A percentile compares a stretch with the other conserved stretches of the same genome.
phyloP scores from a whole-genome alignment of 37 sponge, comb jelly and placozoan species.

The Halisarca cf. caerulea region DNA sequence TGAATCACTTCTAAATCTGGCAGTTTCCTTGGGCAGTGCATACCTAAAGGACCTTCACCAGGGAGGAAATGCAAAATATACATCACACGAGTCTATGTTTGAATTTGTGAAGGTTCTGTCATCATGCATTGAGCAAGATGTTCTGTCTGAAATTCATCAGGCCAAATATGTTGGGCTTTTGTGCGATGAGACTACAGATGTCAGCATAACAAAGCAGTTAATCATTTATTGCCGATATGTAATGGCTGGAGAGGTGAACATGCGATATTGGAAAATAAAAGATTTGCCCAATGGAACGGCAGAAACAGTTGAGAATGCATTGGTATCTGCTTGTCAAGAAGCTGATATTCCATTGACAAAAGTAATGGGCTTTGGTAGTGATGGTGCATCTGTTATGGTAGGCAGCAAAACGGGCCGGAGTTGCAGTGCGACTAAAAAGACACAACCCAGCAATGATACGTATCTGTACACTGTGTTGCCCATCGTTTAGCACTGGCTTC shows the following conservation, averaged over 20 bases:
- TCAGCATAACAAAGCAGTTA: constrained; percentile 8
- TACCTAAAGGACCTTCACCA: constrained; percentile 6
- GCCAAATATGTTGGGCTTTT: neutral
- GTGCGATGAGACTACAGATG: constrained; percentile 39
- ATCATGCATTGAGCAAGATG: neutral
- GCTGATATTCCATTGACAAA: constrained; percentile 1
- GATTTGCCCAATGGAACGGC: constrained; percentile 43
- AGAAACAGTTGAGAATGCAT: constrained; percentile 41
- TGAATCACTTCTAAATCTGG: constrained; percentile 21
- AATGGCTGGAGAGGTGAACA: neutral
- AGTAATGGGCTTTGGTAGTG: constrained; percentile 39
- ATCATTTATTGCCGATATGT: constrained; percentile 34
- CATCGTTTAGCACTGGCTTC: constrained; percentile 39
- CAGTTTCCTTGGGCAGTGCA: neutral
- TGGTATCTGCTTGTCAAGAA: neutral
- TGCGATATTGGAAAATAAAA: constrained; percentile 15
- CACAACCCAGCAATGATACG: constrained; percentile 22
- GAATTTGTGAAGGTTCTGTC: constrained; percentile 26
- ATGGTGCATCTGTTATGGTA: constrained; percentile 52
- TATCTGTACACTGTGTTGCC: constrained; percentile 37
- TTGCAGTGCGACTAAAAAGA: constrained; percentile 31
- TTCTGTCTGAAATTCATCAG: neutral
- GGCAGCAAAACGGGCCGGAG: constrained; percentile 26
- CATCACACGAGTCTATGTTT: constrained; percentile 21
- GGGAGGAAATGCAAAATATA: constrained; percentile 9